These are phyloP conservation scores for Corythaixoides concolor DNA, from an alignment of 2,113 vertebrate species.

Conservation along the genomic window DNA sequence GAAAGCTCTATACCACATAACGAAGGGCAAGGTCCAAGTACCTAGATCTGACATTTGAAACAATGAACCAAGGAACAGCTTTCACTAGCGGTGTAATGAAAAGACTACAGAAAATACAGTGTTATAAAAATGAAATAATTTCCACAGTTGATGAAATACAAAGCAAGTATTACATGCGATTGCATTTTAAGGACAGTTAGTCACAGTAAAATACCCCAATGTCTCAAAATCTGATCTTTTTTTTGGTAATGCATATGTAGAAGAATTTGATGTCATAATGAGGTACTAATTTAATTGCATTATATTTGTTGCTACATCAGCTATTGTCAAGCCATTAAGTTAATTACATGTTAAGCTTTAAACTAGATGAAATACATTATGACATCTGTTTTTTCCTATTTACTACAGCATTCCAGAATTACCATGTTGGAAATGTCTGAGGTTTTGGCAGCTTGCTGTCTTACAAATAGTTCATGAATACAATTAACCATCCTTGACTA, in stretches of 20 bases:
- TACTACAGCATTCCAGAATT: constrained; percentile 41
- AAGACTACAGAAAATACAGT: neutral
- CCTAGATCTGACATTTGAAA: neutral
- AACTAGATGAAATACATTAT: constrained; percentile 51
- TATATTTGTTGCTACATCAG: constrained; percentile 59
- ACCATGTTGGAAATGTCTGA: constrained; percentile 53
- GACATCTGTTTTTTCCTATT: constrained; percentile 60
- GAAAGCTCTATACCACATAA: neutral
- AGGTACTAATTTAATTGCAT: constrained; percentile 37
- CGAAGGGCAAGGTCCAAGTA: neutral
- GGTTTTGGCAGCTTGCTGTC: constrained; percentile 57
- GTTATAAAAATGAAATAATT: neutral
- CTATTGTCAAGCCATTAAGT: constrained; percentile 55
- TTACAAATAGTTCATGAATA: constrained; percentile 64
- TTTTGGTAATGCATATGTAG: neutral
- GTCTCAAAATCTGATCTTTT: constrained; percentile 2
- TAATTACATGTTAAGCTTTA: constrained; percentile 61
- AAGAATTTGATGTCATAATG: constrained; percentile 41
- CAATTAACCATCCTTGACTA: constrained; percentile 54
- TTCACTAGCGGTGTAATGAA: neutral
- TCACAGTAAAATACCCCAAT: neutral
- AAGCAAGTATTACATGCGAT: neutral
- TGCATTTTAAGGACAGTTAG: constrained; percentile 19
- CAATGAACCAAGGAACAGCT: neutral
- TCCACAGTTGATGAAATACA: neutral